Conservation (phyloP, 2,888 invertebrate species). For the Amblyjoppa fuscipennis region DNA sequence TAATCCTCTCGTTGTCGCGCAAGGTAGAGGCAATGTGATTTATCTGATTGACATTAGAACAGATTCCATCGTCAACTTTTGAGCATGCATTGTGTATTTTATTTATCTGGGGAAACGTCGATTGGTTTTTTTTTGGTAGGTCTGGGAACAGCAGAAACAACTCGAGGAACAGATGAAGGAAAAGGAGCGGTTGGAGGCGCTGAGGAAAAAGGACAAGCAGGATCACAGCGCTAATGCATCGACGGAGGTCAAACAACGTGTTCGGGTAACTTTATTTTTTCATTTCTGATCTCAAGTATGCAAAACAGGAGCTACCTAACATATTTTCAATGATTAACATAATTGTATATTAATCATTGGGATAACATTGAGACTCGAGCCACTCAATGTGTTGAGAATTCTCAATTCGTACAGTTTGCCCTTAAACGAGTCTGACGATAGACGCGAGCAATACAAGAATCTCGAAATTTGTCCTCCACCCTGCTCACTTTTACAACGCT, state of each 20-base stretch:
- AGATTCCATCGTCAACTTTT: not conserved
- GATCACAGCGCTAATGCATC: conserved; percentile 98
- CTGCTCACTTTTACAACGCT: not conserved
- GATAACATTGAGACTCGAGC: not conserved
- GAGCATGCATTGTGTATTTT: not conserved
- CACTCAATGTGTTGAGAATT: not conserved
- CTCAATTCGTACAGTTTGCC: not conserved
- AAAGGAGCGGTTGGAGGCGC: conserved; percentile 93
- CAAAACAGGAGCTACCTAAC: not conserved
- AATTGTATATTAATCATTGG: not conserved
- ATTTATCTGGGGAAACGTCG: not conserved
- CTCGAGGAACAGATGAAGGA: conserved; percentile 93
- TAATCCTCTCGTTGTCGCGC: not conserved
- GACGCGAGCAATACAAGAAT: too few relatives aligned
- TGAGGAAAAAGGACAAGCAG: conserved; percentile 97
- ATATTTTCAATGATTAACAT: not conserved
- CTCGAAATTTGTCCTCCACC: not conserved
- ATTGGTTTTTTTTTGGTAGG: conserved; percentile 86
- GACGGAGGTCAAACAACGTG: conserved; percentile 97
- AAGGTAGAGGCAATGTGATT: not conserved
- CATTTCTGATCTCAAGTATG: not conserved
- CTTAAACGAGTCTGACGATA: too few relatives aligned
- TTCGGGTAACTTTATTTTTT: conserved; percentile 88
- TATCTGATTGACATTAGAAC: not conserved
- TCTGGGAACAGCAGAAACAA: conserved; percentile 96